Evolutionary conservation across 2,888 invertebrate species (phyloP).

Genomic region (Drosophila barbarae): DNA sequence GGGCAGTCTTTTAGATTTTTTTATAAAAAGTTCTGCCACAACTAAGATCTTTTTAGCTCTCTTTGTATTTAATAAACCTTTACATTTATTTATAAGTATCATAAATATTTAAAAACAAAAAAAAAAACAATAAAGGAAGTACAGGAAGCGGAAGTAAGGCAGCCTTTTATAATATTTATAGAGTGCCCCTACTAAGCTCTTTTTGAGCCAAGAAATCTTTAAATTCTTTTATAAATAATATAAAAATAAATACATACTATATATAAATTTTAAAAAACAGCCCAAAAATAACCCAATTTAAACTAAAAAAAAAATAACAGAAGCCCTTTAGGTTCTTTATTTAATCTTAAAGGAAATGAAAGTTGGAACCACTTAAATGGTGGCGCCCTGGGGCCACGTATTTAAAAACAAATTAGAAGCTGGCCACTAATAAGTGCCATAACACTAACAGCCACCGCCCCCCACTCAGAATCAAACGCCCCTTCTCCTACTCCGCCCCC

Average conservation of each 20-base stretch:
- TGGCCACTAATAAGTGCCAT: slow-evolving; percentile 41
- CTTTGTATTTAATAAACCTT: not conserved
- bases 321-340: not conserved
- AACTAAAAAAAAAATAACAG: not conserved
- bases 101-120: not conserved
- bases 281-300: not conserved
- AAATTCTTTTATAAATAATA: not conserved
- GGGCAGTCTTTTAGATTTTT: not conserved
- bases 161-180: not conserved
- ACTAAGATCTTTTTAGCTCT: not conserved
- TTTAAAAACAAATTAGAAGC: slow-evolving; percentile 52
- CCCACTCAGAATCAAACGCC: not conserved
- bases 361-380: slow-evolving; percentile 27
- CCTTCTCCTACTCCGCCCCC: not conserved
- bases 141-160: not conserved
- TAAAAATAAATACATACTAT: not conserved
- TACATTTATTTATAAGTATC: no score
- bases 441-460: slow-evolving; percentile 12
- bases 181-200: not conserved
- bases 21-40: not conserved
- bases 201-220: not conserved
- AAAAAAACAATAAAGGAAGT: not conserved
- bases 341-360: not conserved
- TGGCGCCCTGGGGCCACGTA: slow-evolving; percentile 19
- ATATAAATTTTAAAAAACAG: not conserved